A percentile compares a stretch with the other conserved stretches of the same genome.
Conservation (phyloP, 2,888 invertebrate genomes). For the Heliconius ethilla region DNA sequence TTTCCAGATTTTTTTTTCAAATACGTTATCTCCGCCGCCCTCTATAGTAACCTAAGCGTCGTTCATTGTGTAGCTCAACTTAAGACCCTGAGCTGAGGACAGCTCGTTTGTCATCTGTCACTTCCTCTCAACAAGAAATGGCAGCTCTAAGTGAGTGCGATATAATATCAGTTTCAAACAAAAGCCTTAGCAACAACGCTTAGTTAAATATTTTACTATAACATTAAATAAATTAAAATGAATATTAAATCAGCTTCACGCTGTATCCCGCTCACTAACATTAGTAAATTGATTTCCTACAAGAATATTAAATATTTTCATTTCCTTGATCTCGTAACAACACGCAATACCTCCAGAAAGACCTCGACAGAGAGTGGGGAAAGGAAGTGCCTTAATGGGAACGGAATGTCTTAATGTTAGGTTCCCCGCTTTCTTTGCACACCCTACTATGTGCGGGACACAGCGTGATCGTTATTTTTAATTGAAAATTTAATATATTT, state of each 20-base stretch:
- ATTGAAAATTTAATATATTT: background rate
- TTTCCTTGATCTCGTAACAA: too few relatives aligned
- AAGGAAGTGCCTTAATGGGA: too few relatives aligned
- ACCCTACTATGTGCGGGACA: too few relatives aligned
- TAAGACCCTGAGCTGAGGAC: conserved; percentile 12
- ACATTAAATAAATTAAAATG: too few relatives aligned
- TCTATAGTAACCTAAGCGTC: conserved; percentile 5
- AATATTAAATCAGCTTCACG: too few relatives aligned
- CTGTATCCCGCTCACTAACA: too few relatives aligned
- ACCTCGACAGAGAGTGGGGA: too few relatives aligned
- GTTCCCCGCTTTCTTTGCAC: background rate
- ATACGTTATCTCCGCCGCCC: background rate
- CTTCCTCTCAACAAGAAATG: conserved; percentile 15
- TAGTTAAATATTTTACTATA: background rate
- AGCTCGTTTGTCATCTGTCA: conserved; percentile 23
- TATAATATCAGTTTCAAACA: conserved; percentile 14
- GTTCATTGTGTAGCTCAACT: conserved; percentile 17
- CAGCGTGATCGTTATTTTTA: too few relatives aligned
- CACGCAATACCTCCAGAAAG: too few relatives aligned
- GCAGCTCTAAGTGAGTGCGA: conserved; percentile 5
- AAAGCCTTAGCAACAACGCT: background rate
- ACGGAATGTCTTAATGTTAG: background rate
- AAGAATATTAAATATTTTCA: too few relatives aligned
- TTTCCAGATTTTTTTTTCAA: background rate
- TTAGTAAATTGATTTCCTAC: too few relatives aligned